These are phyloP conservation scores for Heterodera filipjevi DNA, from an alignment of 2,888 invertebrate genomes.

Conservation along the genomic window DNA sequence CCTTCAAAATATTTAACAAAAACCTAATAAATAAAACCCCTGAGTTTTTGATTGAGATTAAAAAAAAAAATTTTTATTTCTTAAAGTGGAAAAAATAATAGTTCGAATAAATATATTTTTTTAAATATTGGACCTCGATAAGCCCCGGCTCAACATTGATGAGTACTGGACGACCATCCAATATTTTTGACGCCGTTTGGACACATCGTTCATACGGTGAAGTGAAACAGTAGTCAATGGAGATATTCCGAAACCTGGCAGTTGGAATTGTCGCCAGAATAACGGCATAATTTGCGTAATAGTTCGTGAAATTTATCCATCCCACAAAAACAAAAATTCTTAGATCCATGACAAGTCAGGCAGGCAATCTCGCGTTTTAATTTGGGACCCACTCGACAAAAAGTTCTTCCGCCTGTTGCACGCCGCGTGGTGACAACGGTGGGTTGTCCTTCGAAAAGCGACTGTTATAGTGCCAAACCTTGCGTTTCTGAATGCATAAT, in stretches of 20 bases:
- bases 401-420: conserved; percentile 51
- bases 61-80: too few species aligned
- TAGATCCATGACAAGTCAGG: too few species aligned
- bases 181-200: conserved; percentile 52
- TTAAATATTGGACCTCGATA: conserved; percentile 15
- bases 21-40: neutral
- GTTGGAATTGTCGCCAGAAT: neutral
- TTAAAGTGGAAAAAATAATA: too few species aligned
- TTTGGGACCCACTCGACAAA: conserved; percentile 35
- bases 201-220: conserved; percentile 59
- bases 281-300: neutral
- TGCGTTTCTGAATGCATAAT: neutral
- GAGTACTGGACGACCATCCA: conserved; percentile 41
- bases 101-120: too few species aligned
- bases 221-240: conserved; percentile 51
- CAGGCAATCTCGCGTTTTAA: too few species aligned
- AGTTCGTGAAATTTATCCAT: too few species aligned
- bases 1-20: neutral
- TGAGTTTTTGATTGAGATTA: too few species aligned
- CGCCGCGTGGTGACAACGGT: conserved; percentile 51
- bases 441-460: conserved; percentile 53
- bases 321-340: too few species aligned
- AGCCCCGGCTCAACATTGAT: conserved; percentile 53
- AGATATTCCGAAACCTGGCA: conserved; percentile 49
- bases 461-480: conserved; percentile 32